These are phyloP conservation scores for Neodiprion fabricii DNA, from an alignment of 1,140 invertebrate genomes.

Conservation along the genomic window DNA sequence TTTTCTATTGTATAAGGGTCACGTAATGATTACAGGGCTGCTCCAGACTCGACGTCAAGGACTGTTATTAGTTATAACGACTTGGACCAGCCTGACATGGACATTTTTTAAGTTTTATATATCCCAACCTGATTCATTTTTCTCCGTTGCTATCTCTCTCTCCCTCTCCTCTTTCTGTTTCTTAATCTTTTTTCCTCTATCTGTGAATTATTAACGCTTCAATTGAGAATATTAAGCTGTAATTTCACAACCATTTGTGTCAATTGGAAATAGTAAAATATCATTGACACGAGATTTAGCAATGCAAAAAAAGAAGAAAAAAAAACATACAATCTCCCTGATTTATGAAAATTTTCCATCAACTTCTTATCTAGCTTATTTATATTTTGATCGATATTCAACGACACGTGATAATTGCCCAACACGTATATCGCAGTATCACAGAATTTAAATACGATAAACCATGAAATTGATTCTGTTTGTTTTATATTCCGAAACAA, in stretches of 20 bases:
- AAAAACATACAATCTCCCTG: background rate
- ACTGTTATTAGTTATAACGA: conserved; percentile 83
- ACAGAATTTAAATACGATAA: too few relatives aligned
- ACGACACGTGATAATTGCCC: too few relatives aligned
- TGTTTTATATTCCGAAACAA: too few relatives aligned
- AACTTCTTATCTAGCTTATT: too few relatives aligned
- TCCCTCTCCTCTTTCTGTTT: background rate
- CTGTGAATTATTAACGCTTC: too few relatives aligned
- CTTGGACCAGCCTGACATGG: conserved; percentile 81
- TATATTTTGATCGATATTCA: too few relatives aligned
- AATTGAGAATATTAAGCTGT: too few relatives aligned
- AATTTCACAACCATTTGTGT: too few relatives aligned
- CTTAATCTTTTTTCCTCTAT: conserved; percentile 13
- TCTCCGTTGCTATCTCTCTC: conserved; percentile 2
- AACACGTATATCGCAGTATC: too few relatives aligned
- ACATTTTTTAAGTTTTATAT: conserved; percentile 66
- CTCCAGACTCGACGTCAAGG: conserved; percentile 67
- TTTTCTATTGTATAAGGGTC: conserved; percentile 30
- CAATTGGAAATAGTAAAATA: too few relatives aligned
- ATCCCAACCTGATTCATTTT: conserved; percentile 26
- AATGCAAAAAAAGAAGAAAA: background rate
- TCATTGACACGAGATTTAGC: too few relatives aligned
- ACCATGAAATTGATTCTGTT: too few relatives aligned
- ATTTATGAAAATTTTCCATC: background rate
- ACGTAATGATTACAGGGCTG: conserved; percentile 65